Conservation (phyloP, 2,888 invertebrate species). For the Dendrolimus pini region DNA sequence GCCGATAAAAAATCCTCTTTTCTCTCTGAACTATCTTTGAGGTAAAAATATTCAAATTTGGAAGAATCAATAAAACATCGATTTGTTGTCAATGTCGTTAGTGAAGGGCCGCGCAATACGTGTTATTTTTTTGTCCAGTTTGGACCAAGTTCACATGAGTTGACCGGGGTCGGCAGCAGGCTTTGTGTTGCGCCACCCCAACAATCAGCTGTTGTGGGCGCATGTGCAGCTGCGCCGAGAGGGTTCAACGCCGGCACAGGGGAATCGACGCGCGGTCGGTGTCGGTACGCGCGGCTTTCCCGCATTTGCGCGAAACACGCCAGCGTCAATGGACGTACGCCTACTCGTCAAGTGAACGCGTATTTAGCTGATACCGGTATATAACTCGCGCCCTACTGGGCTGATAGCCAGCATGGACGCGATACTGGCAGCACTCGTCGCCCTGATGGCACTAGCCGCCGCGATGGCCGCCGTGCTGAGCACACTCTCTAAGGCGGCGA, state of each 20-base stretch:
- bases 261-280: slow-evolving; percentile 39
- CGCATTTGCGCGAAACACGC: slow-evolving; percentile 33
- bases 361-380: slow-evolving; percentile 24
- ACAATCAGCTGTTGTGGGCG: slow-evolving; percentile 68
- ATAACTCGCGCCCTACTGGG: slow-evolving; percentile 59
- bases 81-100: no score
- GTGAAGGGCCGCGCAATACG: no score
- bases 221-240: slow-evolving; percentile 60
- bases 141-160: not conserved
- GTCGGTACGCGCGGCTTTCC: slow-evolving; percentile 20
- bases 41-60: no score
- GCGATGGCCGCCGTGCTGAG: slow-evolving; percentile 77
- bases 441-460: slow-evolving; percentile 71
- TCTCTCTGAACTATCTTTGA: no score
- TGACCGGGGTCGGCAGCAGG: slow-evolving; percentile 1
- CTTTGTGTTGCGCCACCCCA: slow-evolving; percentile 12
- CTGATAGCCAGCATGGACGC: slow-evolving; percentile 71
- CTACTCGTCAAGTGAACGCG: slow-evolving; percentile 18
- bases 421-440: slow-evolving; percentile 68
- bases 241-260: slow-evolving; percentile 21
- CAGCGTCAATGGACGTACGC: slow-evolving; percentile 38
- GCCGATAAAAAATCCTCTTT: no score
- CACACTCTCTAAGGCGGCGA: slow-evolving; percentile 82
- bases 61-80: no score
- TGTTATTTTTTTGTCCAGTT: no score